phyloP scores from a whole-genome alignment of 1,140 invertebrate genomes.

The Diploscapter pachys region DNA sequence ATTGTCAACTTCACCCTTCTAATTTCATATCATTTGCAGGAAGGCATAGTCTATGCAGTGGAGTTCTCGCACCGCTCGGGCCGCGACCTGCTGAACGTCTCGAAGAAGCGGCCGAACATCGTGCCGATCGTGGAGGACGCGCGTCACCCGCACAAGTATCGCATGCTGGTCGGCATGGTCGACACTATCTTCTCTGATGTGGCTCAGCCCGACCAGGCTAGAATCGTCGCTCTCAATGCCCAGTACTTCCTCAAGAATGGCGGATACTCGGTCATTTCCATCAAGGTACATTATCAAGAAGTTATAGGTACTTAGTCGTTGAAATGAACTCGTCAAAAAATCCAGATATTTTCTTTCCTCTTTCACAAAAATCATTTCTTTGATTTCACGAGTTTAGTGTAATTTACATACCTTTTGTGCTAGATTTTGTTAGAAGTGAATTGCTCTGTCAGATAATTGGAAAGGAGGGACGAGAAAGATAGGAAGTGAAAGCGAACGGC shows the following conservation, averaged over 20 bases:
- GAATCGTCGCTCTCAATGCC: slow-evolving; percentile 93
- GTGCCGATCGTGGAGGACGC: slow-evolving; percentile 99
- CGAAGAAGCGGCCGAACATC: slow-evolving; percentile 95
- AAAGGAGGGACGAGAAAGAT: no score
- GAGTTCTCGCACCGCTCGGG: slow-evolving; percentile 96
- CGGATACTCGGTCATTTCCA: slow-evolving; percentile 97
- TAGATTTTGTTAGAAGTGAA: no score
- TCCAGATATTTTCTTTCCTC: no score
- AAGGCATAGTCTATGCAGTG: slow-evolving; percentile 97
- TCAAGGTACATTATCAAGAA: slow-evolving; percentile 68
- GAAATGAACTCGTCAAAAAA: no score
- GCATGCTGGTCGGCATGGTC: slow-evolving; percentile 78
- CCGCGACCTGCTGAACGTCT: slow-evolving; percentile 92
- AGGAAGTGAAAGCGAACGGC: no score
- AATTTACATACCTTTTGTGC: no score
- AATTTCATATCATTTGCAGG: slow-evolving; percentile 65
- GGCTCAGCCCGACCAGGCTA: slow-evolving; percentile 96
- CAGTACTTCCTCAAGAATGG: slow-evolving; percentile 94
- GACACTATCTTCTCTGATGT: slow-evolving; percentile 82
- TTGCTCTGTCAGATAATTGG: no score
- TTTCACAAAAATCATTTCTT: no score
- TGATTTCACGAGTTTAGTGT: no score
- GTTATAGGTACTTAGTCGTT: no score
- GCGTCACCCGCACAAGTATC: slow-evolving; percentile 94
- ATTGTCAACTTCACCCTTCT: slow-evolving; percentile 2